Conservation (phyloP, 2,888 invertebrate genomes). For the Zele albiditarsus region DNA sequence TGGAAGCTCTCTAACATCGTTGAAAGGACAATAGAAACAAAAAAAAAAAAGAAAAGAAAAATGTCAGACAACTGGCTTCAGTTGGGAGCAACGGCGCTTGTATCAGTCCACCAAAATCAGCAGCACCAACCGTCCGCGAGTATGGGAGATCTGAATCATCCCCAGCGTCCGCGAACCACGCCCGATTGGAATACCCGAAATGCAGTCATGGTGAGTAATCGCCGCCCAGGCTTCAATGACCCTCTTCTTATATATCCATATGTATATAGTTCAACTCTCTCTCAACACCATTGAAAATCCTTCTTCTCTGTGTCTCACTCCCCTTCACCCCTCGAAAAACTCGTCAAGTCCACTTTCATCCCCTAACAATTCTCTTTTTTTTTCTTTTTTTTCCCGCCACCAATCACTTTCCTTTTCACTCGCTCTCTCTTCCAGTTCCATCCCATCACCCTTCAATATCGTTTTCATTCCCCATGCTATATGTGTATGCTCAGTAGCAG, state of each 20-base stretch:
- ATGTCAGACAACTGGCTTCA: conserved; percentile 61
- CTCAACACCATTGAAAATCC: conserved; percentile 36
- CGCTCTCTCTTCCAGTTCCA: no score
- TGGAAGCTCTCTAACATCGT: background rate
- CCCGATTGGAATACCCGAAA: conserved; percentile 63
- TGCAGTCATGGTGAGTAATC: conserved; percentile 64
- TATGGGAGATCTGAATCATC: conserved; percentile 52
- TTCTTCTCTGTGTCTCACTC: conserved; percentile 41
- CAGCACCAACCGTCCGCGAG: conserved; percentile 50
- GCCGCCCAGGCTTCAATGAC: conserved; percentile 32
- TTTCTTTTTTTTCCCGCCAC: conserved; percentile 39
- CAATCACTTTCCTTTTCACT: conserved; percentile 6
- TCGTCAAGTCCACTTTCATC: conserved; percentile 8
- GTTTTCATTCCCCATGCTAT: conserved; percentile 29
- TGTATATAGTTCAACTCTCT: background rate
- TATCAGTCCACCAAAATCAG: conserved; percentile 45
- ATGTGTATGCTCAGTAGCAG: conserved; percentile 37
- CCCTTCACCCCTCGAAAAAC: conserved; percentile 20
- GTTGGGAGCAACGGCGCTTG: conserved; percentile 50
- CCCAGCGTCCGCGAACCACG: conserved; percentile 62
- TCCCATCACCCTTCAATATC: conserved; percentile 16
- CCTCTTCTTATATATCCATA: conserved; percentile 37
- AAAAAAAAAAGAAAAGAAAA: conserved; percentile 22
- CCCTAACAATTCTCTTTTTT: conserved; percentile 39
- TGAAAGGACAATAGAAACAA: background rate